These are phyloP conservation scores for Lagocephalus sceleratus DNA, from an alignment of 2,797 vertebrate species.

Conservation along the genomic window DNA sequence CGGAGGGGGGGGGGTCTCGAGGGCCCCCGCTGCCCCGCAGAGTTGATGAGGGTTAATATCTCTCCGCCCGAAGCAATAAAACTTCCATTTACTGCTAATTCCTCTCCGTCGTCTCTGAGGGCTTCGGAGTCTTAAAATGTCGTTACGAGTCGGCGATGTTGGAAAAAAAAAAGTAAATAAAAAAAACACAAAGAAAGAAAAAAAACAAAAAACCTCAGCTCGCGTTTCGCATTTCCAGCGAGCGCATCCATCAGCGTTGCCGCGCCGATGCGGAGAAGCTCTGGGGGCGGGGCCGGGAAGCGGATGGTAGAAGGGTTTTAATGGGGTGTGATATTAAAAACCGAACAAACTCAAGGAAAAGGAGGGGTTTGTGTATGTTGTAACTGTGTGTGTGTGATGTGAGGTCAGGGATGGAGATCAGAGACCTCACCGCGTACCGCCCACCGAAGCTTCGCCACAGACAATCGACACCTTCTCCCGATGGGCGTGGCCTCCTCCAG, in stretches of 20 bases:
- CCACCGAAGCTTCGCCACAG: no score
- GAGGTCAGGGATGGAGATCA: no score
- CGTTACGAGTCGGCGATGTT: slow-evolving; percentile 1
- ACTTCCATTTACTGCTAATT: slow-evolving; percentile 7
- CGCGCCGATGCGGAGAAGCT: slow-evolving; percentile 23
- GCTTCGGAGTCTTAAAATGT: neutral
- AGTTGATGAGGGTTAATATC: slow-evolving; percentile 24
- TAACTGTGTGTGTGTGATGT: neutral
- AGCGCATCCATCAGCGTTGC: neutral
- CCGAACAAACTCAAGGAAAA: slow-evolving; percentile 10
- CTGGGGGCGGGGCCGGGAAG: slow-evolving; percentile 23
- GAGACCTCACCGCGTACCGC: no score
- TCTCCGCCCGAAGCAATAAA: slow-evolving; percentile 16
- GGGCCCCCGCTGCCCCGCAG: slow-evolving; percentile 25
- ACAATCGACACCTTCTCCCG: no score
- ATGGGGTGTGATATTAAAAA: slow-evolving; percentile 48
- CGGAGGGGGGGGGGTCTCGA: no score
- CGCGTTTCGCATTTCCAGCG: slow-evolving; percentile 8
- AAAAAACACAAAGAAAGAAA: no score
- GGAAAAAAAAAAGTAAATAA: neutral
- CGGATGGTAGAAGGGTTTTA: slow-evolving; percentile 46
- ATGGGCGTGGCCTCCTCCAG: no score
- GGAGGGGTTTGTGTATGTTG: neutral
- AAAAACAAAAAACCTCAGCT: no score
- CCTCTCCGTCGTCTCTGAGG: neutral